Evolutionary conservation across 2,797 vertebrate genomes (phyloP).

Genomic region (Sebastiscus albofasciatus): DNA sequence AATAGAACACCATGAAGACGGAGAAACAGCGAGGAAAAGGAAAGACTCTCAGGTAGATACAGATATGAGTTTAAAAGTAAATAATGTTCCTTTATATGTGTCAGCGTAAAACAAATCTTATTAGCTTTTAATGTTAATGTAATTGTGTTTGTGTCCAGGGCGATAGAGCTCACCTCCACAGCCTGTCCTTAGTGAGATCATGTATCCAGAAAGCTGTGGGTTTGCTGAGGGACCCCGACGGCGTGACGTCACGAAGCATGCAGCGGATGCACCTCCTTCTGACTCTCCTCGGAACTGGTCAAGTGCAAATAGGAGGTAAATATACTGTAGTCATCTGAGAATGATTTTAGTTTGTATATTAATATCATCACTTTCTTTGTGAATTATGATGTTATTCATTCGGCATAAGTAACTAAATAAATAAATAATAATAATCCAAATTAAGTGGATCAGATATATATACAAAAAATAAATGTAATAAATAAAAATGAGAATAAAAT

Average conservation of each 20-base stretch:
- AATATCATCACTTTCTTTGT: background rate
- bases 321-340: background rate
- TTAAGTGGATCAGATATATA: too few species aligned
- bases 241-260: slow-evolving; percentile 63
- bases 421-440: too few species aligned
- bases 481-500: too few species aligned
- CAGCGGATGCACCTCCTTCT: slow-evolving; percentile 74
- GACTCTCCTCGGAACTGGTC: slow-evolving; percentile 57
- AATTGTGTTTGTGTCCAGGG: slow-evolving; percentile 40
- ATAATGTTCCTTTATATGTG: background rate
- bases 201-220: slow-evolving; percentile 82
- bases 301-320: slow-evolving; percentile 53
- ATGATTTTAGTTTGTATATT: too few species aligned
- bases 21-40: background rate
- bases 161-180: slow-evolving; percentile 61
- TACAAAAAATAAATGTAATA: too few species aligned
- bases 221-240: slow-evolving; percentile 71
- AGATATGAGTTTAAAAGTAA: slow-evolving; percentile 23
- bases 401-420: too few species aligned
- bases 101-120: background rate
- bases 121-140: background rate
- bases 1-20: slow-evolving; percentile 22
- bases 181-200: slow-evolving; percentile 74
- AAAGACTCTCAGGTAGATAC: slow-evolving; percentile 24
- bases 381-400: background rate